A percentile compares a stretch with the other conserved stretches of the same genome.
phyloP scores from a whole-genome alignment of 2,888 invertebrate genomes.

The Hetaerina titia region DNA sequence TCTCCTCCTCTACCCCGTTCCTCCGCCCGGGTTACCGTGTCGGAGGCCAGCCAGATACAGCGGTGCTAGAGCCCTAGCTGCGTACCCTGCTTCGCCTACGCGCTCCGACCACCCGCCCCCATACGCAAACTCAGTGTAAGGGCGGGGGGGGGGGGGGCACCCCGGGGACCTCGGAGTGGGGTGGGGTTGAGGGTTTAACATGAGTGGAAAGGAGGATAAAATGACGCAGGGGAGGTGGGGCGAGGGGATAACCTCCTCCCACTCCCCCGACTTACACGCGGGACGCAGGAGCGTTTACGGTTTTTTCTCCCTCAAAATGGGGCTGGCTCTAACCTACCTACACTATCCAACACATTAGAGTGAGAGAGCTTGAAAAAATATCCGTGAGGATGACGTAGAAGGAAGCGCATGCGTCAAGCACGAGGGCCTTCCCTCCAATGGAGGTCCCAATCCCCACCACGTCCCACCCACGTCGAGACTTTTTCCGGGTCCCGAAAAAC shows the following conservation, averaged over 20 bases:
- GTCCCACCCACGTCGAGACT: not conserved
- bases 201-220: too few species aligned
- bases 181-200: too few species aligned
- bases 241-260: too few species aligned
- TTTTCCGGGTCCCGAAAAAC: not conserved
- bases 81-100: not conserved
- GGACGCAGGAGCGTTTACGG: too few species aligned
- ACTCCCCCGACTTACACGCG: too few species aligned
- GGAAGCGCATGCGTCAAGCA: not conserved
- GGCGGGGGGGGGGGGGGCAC: too few species aligned
- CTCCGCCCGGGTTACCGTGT: not conserved
- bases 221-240: too few species aligned
- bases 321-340: not conserved
- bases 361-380: not conserved
- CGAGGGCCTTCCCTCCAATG: not conserved
- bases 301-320: too few species aligned
- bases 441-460: not conserved
- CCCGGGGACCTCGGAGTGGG: too few species aligned
- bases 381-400: not conserved
- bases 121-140: too few species aligned
- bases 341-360: not conserved
- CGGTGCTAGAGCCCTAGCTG: not conserved
- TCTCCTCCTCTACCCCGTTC: not conserved
- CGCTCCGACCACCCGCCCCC: not conserved
- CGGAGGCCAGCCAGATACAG: too few species aligned